Evolutionary conservation across 2,888 invertebrate genomes (phyloP), one percentile per base, ranked within the genome.

Genomic region (Macaria liturata): DNA sequence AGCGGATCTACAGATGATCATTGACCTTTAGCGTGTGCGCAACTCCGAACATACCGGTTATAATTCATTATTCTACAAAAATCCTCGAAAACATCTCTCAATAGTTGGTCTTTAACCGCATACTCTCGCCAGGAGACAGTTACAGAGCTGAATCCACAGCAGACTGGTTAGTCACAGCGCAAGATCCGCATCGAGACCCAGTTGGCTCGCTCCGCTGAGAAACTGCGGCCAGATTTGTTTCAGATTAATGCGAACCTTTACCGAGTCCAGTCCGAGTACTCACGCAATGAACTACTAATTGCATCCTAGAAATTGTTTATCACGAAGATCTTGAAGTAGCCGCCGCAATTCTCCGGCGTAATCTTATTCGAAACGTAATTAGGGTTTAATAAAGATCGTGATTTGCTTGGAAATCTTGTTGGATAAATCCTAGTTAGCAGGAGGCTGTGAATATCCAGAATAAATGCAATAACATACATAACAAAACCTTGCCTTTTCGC

Each of bases 1-100:
- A 83, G 88, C 91, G 91, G 91, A 91, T 91, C 91, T 91, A 87
- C 84, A 83, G 87, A 86, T 91, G 91, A 91, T 88, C 91, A 88
- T 89, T 90, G 91, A 91, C 91, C 91, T 91, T 91, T 91, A 86
- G 74, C 80, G 86, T 81, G 84, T 82, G 86, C 84, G 84, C 85
- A 86, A 82, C 83, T 76, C 72, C 75, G 72, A 73, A 60, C 75
- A 77, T 86, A 86, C 87, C 88, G 88, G 88, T 88, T 86, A 83
- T 87, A 83, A 84, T 81, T 84, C 83, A 86, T 87, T 85, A 83
- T 83, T 80, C 77, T 70, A 67, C 71, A 70, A 77, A 39, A 72
- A 68, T 74, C 69, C 64, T 66, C 71, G 70, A 76, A 75, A 76
- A 69, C 70, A 66, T 72, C 58, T 68, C 57, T 57, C 57, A 60